A percentile compares a stretch with the other conserved stretches of the same genome.
phyloP scores from a whole-genome alignment of 2,797 vertebrate species.

The Mastacembelus armatus region DNA sequence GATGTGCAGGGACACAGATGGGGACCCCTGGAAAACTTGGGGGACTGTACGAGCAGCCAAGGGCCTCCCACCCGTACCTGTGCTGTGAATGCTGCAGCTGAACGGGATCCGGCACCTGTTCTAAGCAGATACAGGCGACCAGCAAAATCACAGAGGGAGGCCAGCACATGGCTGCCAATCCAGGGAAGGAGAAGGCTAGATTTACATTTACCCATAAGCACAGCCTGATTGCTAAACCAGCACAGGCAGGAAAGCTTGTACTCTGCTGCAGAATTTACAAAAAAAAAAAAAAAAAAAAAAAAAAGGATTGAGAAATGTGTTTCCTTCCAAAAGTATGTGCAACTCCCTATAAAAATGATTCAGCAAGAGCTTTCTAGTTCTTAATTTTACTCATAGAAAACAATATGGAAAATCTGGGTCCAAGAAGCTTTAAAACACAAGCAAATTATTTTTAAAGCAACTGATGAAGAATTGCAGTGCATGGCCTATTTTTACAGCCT shows the following conservation, averaged over 20 bases:
- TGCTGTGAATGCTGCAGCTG: constrained; percentile 82
- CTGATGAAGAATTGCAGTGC: constrained; percentile 28
- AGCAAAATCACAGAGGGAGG: constrained; percentile 72
- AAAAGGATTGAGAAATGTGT: constrained; percentile 49
- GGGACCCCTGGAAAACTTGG: constrained; percentile 86
- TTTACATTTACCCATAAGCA: constrained; percentile 77
- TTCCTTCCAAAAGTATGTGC: constrained; percentile 34
- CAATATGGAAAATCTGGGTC: background rate
- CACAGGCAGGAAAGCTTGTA: constrained; percentile 52
- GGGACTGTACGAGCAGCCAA: constrained; percentile 80
- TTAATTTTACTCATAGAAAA: background rate
- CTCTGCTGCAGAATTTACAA: constrained; percentile 43
- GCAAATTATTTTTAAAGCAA: constrained; percentile 21
- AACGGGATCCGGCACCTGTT: constrained; percentile 84
- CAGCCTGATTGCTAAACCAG: constrained; percentile 75
- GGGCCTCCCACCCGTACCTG: constrained; percentile 85
- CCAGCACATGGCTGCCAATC: constrained; percentile 79
- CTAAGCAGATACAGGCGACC: constrained; percentile 84
- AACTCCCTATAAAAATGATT: constrained; percentile 28
- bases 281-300: no score
- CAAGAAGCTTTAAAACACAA: no score
- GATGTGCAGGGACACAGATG: constrained; percentile 84
- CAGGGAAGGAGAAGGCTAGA: constrained; percentile 78
- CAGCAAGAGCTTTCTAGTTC: constrained; percentile 5
- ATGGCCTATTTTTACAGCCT: constrained; percentile 52